These are phyloP conservation scores for Acropora tenuis DNA, from an alignment of 64 coral and sea anemone species.

Conservation along the genomic window DNA sequence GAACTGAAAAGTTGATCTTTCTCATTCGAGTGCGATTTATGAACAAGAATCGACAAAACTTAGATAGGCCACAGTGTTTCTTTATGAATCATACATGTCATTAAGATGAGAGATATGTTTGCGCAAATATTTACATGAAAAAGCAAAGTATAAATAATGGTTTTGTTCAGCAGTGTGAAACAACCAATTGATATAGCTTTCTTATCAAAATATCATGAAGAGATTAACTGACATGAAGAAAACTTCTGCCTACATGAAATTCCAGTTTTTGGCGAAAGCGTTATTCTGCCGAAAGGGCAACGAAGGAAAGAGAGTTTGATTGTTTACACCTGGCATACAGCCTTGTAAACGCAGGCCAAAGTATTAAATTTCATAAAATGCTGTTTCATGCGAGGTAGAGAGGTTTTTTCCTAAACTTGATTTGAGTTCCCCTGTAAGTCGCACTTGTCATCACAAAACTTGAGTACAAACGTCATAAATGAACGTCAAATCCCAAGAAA, in stretches of 20 bases:
- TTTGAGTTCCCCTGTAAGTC: neutral
- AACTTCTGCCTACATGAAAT: neutral
- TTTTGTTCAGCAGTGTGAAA: conserved; percentile 21
- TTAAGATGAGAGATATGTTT: neutral
- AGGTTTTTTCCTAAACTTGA: neutral
- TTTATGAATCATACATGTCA: neutral
- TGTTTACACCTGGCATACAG: neutral
- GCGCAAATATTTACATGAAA: conserved; percentile 29
- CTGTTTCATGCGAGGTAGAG: neutral
- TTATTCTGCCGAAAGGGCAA: neutral
- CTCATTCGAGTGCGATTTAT: neutral
- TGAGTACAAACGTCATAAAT: neutral
- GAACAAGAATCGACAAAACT: neutral
- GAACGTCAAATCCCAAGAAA: neutral
- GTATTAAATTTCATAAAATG: neutral
- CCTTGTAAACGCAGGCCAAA: neutral
- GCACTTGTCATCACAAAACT: neutral
- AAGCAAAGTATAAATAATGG: conserved; percentile 28
- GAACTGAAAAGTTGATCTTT: neutral
- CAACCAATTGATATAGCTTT: conserved; percentile 27
- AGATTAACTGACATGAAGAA: neutral
- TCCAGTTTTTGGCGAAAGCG: neutral
- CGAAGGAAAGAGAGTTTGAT: neutral
- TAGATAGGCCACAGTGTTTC: neutral
- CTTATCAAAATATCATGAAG: neutral